Percentiles rank a stretch among this genome's conserved stretches.
Conservation (phyloP, 2,888 invertebrate genomes). For the Thereva unica region DNA sequence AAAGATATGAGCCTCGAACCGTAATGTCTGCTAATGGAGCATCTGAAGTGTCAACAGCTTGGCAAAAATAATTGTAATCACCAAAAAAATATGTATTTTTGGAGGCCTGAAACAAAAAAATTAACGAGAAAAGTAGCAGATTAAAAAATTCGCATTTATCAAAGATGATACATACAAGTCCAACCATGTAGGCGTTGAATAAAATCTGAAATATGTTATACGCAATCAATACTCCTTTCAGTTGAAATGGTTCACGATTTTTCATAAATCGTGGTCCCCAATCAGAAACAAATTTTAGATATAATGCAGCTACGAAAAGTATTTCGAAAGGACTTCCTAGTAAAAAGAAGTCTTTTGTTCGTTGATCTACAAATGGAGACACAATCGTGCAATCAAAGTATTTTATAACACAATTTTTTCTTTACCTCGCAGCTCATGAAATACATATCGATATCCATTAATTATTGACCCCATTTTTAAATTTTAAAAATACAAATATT, state of each 20-base stretch:
- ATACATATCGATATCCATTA: too few species aligned
- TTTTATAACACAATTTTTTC: too few species aligned
- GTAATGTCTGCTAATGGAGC: conserved; percentile 53
- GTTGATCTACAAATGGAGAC: too few species aligned
- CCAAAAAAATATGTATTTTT: conserved; percentile 57
- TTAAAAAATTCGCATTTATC: too few species aligned
- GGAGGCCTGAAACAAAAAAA: conserved; percentile 49
- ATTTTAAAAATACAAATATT: too few species aligned
- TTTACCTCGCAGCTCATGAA: too few species aligned
- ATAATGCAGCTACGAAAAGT: conserved; percentile 59
- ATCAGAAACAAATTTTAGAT: conserved; percentile 69
- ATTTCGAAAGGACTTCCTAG: too few species aligned
- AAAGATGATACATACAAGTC: too few species aligned
- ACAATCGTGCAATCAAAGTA: too few species aligned
- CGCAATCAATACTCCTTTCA: conserved; percentile 66
- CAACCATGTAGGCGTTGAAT: conserved; percentile 60
- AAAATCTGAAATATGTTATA: conserved; percentile 71
- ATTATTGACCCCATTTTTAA: too few species aligned
- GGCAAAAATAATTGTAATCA: conserved; percentile 35
- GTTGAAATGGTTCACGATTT: conserved; percentile 64
- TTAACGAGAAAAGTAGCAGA: conserved; percentile 19
- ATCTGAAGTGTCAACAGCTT: conserved; percentile 33
- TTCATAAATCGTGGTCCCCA: conserved; percentile 73
- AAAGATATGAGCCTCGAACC: conserved; percentile 60
- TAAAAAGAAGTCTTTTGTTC: too few species aligned